phyloP scores from a whole-genome alignment of 1,140 invertebrate genomes.

The Drosophila rhopaloa region DNA sequence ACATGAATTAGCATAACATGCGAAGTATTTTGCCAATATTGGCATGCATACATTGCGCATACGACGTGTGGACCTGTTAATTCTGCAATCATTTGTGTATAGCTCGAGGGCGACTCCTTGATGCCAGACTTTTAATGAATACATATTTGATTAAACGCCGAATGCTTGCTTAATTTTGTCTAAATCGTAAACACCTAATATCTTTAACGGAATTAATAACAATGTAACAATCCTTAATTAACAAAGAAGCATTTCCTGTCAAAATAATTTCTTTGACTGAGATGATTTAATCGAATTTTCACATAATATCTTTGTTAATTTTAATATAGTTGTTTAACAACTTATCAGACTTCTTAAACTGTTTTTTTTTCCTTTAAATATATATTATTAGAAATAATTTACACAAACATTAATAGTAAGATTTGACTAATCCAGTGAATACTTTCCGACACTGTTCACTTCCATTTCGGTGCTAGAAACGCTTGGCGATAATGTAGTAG shows the following conservation, averaged over 20 bases:
- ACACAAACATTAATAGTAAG: neutral
- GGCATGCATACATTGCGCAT: constrained; percentile 42
- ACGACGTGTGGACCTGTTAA: constrained; percentile 26
- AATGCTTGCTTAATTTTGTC: neutral
- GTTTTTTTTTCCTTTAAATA: neutral
- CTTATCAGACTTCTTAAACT: too few relatives aligned
- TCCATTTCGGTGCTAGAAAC: neutral
- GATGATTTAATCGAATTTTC: too few relatives aligned
- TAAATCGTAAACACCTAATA: neutral
- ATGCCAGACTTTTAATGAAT: neutral
- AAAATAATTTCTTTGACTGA: too few relatives aligned
- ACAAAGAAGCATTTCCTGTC: too few relatives aligned
- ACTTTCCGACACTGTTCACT: neutral
- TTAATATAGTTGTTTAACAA: too few relatives aligned
- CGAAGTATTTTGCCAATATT: constrained; percentile 34
- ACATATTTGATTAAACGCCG: constrained; percentile 3
- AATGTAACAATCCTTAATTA: too few relatives aligned
- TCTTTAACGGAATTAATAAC: neutral
- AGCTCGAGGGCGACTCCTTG: neutral
- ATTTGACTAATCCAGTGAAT: neutral
- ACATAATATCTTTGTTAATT: too few relatives aligned
- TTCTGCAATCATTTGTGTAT: neutral
- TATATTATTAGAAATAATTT: neutral
- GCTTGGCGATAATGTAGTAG: neutral
- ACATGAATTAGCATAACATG: constrained; percentile 36